Evolutionary conservation across 1,140 invertebrate species (phyloP).

Genomic region (Drusus annulatus): DNA sequence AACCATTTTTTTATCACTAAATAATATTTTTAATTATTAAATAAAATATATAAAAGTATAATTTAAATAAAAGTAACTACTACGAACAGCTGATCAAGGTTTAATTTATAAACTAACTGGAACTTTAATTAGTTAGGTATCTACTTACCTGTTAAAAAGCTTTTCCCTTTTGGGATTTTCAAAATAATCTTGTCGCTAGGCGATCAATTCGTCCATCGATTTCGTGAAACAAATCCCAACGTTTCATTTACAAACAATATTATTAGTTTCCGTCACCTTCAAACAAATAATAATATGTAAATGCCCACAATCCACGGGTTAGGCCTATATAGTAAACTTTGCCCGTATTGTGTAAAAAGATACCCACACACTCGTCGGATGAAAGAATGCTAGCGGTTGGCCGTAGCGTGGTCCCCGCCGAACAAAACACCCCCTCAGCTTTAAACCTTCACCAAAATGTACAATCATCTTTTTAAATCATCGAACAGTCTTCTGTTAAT

Average conservation of each 20-base stretch:
- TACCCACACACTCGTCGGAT: slow-evolving; percentile 26
- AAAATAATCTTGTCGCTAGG: too few species aligned
- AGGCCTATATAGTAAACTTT: slow-evolving; percentile 8
- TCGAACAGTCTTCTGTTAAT: background rate
- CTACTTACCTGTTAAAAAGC: too few species aligned
- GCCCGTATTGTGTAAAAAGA: slow-evolving; percentile 9
- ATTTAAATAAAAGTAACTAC: too few species aligned
- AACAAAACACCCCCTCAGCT: background rate
- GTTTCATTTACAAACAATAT: background rate
- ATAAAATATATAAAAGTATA: too few species aligned
- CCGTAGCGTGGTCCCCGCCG: background rate
- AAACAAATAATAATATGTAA: background rate
- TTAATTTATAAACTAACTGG: too few species aligned
- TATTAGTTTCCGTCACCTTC: background rate
- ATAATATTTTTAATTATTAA: too few species aligned
- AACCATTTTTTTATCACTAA: too few species aligned
- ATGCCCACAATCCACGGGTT: background rate
- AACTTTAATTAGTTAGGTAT: too few species aligned
- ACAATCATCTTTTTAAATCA: background rate
- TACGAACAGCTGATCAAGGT: too few species aligned
- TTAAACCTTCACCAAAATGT: background rate
- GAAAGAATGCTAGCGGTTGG: slow-evolving; percentile 26
- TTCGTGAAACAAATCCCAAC: background rate
- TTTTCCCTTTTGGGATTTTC: too few species aligned
- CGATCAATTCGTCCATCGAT: background rate